Evolutionary conservation across 2,797 vertebrate genomes (phyloP), one percentile per base, ranked within the genome.

Genomic region (Craterocephalus amniculus): DNA sequence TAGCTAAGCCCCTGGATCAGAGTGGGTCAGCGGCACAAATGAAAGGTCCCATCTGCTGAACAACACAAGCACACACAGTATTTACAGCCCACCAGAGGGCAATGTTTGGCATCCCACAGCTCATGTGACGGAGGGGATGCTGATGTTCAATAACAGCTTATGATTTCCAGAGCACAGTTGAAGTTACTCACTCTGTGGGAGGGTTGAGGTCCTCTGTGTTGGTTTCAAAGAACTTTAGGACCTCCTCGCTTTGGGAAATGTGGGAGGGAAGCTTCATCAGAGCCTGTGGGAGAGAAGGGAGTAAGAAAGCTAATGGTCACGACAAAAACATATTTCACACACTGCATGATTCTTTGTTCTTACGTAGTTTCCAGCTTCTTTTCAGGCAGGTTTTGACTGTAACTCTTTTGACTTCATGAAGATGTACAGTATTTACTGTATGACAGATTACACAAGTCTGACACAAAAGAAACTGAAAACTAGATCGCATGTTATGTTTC

Each of bases 191-290:
- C 97, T 98, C 97, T 88, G 95, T 95, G 4, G 97, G 96, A 83
- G 97, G 96, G 79, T 96, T 97, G 66, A 98, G 92, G 84, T 98
- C 97, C 61, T 98, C 96, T 16, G 96, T 94, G 18, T 95, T 95
- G 74, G 96, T 94, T 87, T 98, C 96, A n/a, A 98, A 97, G 92
- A 98, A 98, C 56, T 92, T 93, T 56, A 97, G 95, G 67, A 97
- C 97, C 87, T 98, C 96, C 64, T 97, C 96, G 0, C 97, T 97
- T 85, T 97, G 96, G 29, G 97, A 97, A 87, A 98, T 95, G 69
- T 95, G 95, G 61, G 95, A 89, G 40, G 97, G 97, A 71, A 98
- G 95, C 64, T 95, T 95, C 85, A 98, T 92, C 64, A 98, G 90
- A 0, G 97, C 95, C 97, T 98, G 91, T 4, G 67, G 78, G 60